Conservation (phyloP, 1,140 invertebrate genomes). For the Brachionus plicatilis region DNA sequence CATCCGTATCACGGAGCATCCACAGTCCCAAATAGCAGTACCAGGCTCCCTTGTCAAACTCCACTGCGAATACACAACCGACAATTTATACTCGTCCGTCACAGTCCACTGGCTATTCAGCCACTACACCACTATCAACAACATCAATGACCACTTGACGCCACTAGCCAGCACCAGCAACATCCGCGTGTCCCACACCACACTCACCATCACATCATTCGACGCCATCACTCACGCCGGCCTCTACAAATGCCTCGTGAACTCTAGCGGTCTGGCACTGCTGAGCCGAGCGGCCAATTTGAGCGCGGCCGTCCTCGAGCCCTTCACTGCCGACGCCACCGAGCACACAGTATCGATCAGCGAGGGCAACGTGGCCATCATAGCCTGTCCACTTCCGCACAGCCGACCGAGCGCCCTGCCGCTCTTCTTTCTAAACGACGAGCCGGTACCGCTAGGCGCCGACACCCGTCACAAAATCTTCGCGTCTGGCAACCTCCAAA, state of each 20-base stretch:
- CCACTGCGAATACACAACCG: background rate
- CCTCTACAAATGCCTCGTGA: background rate
- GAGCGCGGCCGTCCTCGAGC: background rate
- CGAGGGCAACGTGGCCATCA: constrained; percentile 64
- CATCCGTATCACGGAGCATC: background rate
- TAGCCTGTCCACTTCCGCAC: constrained; percentile 66
- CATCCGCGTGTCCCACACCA: background rate
- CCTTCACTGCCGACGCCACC: background rate
- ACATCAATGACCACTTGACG: too few species aligned
- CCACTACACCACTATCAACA: too few species aligned
- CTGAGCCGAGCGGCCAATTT: constrained; percentile 22
- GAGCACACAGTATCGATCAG: background rate
- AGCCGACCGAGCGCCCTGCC: constrained; percentile 64
- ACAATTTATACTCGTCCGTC: background rate
- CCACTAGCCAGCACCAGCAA: background rate
- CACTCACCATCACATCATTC: background rate
- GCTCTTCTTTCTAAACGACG: constrained; percentile 13
- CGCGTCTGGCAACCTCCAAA: constrained; percentile 46
- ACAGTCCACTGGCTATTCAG: background rate
- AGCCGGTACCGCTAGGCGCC: constrained; percentile 41
- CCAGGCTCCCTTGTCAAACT: background rate
- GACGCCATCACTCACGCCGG: background rate
- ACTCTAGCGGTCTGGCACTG: background rate
- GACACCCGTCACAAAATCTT: constrained; percentile 49
- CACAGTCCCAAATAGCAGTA: background rate